Percentiles rank a stretch among this genome's conserved stretches.
phyloP scores from a whole-genome alignment of 2,797 vertebrate genomes.

The Sebastes diploproa region DNA sequence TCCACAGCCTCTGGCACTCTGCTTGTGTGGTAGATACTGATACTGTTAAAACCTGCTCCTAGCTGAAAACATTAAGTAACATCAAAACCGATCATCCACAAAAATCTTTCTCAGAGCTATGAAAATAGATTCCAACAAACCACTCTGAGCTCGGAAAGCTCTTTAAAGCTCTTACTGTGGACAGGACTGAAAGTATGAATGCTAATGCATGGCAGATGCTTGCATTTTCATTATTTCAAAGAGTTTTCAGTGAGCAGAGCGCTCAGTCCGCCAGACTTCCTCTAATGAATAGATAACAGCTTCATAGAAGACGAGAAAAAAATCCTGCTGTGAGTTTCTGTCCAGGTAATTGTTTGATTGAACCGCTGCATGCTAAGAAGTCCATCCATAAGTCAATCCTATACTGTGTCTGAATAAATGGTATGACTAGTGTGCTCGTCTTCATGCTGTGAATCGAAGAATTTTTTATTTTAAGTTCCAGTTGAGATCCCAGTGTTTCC shows the following conservation, averaged over 20 bases:
- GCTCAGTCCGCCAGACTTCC: not conserved
- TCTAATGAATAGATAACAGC: conserved; percentile 30
- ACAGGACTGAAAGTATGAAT: conserved; percentile 19
- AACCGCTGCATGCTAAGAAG: conserved; percentile 6
- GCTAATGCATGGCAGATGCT: conserved; percentile 18
- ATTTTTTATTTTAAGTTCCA: not conserved
- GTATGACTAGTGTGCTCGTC: not conserved
- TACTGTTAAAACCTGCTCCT: not conserved
- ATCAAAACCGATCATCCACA: not conserved
- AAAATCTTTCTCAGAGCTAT: not conserved
- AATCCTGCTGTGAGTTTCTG: not conserved
- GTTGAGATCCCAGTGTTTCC: not conserved
- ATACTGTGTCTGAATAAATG: not conserved
- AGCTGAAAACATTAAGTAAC: not conserved
- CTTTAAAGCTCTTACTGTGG: conserved; percentile 5
- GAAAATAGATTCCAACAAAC: conserved; percentile 22
- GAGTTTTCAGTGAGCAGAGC: not conserved
- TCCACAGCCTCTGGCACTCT: conserved; percentile 3
- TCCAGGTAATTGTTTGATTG: conserved; percentile 22
- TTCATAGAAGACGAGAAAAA: not conserved
- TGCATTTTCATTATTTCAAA: conserved; percentile 16
- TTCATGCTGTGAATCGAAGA: not conserved
- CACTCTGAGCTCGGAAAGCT: conserved; percentile 26
- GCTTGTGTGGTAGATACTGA: conserved; percentile 2
- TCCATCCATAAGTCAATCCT: not conserved